Percentiles rank a stretch among this genome's conserved stretches.
phyloP scores from a whole-genome alignment of 2,888 invertebrate species.

The Dicyrtoma fusca region DNA sequence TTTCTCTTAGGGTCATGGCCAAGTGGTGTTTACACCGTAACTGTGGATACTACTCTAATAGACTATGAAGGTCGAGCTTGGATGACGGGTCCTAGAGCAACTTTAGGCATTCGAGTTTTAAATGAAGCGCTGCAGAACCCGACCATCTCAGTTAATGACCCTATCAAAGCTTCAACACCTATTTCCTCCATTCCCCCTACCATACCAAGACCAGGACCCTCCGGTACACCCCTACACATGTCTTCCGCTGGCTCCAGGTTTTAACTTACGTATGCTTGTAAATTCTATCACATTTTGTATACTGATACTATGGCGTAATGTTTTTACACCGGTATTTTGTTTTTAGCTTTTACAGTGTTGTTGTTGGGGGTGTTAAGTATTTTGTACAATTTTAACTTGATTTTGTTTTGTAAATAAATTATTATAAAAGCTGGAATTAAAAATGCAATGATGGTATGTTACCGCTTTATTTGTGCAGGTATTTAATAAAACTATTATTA shows the following conservation, averaged over 20 bases:
- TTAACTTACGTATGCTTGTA: too few species aligned
- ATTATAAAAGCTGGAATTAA: too few species aligned
- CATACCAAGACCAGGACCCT: conserved; percentile 24
- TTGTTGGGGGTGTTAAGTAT: too few species aligned
- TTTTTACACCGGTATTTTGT: too few species aligned
- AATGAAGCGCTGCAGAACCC: conserved; percentile 62
- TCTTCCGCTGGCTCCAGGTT: conserved; percentile 12
- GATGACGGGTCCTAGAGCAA: conserved; percentile 85
- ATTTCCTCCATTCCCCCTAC: conserved; percentile 3
- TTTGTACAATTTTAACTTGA: too few species aligned
- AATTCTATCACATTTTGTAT: too few species aligned
- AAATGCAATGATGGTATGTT: too few species aligned
- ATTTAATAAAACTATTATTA: too few species aligned
- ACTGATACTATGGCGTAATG: too few species aligned
- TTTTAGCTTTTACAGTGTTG: too few species aligned
- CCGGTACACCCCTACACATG: conserved; percentile 27
- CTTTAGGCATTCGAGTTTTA: conserved; percentile 74
- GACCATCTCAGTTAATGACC: not conserved
- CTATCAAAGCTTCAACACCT: conserved; percentile 1
- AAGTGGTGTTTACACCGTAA: conserved; percentile 63
- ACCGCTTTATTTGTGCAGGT: too few species aligned
- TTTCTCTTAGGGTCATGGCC: conserved; percentile 76
- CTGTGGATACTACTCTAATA: conserved; percentile 81
- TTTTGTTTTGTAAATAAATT: too few species aligned
- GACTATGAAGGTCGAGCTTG: conserved; percentile 83